Evolutionary conservation across 1,140 invertebrate genomes (phyloP), one percentile per base, ranked within the genome.

Genomic region (Cryptotermes secundus): DNA sequence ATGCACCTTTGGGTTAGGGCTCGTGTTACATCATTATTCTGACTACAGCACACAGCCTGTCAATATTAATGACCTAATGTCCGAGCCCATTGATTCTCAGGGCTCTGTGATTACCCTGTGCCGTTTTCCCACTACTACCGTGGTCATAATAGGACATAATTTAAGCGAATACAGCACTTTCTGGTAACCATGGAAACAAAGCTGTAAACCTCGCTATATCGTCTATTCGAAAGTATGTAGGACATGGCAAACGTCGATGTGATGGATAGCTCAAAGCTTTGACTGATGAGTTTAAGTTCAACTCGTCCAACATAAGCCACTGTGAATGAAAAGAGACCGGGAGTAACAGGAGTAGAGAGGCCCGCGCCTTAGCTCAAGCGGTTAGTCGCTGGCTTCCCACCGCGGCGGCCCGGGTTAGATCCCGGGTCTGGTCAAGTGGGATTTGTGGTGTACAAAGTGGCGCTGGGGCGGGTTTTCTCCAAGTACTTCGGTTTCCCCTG

Each of bases 31-130:
- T 72, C 59, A 72, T 72, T 72, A 72, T 72, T 31, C 59, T 31
- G 59, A 26, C 26, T n/a, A 26, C 14, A n/a, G 59, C n/a, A 72
- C 59, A 31, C 31, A 31, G 59, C n/a, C 59, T 72, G n/a, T 72
- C 59, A 72, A 72, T 72, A 72, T 72, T 72, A 72, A 72, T 72
- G 59, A 72, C 59, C 59, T 31, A 31, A 72, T 72, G 59, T 14
- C 59, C 59, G n/a, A 31, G 59, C 59, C n/a, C 59, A 72, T 72
- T 72, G n/a, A 72, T 72, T 72, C 59, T 72, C n/a, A 7, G 26
- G 31, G 59, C 59, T 31, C n/a, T 31, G 9, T 72, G 59, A 72
- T 31, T 72, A 6, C 59, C 59, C n/a, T 31, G 59, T 31, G n/a
- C n/a, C 31, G 59, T 72, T 72, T 72, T 72, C 59, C 59, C 26